These are phyloP conservation scores for Tortrix viridana DNA, from an alignment of 2,888 invertebrate species.

Conservation along the genomic window DNA sequence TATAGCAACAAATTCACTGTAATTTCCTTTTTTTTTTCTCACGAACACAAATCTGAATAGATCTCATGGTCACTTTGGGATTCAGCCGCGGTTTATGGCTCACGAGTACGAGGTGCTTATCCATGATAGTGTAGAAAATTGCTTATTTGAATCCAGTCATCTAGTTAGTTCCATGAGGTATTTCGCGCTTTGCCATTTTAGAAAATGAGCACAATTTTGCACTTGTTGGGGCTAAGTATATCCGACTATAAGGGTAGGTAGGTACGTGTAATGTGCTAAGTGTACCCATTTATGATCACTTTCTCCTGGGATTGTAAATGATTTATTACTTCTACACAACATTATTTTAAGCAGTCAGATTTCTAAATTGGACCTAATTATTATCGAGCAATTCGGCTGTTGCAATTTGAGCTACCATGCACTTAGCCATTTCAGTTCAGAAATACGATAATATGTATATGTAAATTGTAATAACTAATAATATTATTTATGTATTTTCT, in stretches of 20 bases:
- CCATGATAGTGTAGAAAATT: conserved; percentile 62
- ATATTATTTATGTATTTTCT: too few species aligned
- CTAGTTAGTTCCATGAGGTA: conserved; percentile 52
- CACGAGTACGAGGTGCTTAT: conserved; percentile 58
- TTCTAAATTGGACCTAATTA: too few species aligned
- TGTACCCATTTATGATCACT: background rate
- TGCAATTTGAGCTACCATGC: too few species aligned
- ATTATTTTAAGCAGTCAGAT: too few species aligned
- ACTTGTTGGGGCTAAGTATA: conserved; percentile 9
- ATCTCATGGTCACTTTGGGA: conserved; percentile 56
- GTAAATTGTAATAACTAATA: too few species aligned
- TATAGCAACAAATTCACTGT: conserved; percentile 78
- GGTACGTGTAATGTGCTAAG: background rate
- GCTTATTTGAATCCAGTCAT: conserved; percentile 68
- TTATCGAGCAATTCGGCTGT: too few species aligned
- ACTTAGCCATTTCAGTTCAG: too few species aligned
- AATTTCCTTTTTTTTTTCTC: conserved; percentile 79
- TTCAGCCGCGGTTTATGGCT: conserved; percentile 63
- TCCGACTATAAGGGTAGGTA: background rate
- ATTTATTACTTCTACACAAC: too few species aligned
- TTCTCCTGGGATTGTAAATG: too few species aligned
- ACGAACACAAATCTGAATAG: conserved; percentile 70
- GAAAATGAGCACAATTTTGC: conserved; percentile 34
- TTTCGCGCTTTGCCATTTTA: conserved; percentile 55
- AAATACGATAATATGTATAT: too few species aligned